Evolutionary conservation across 2,797 vertebrate species (phyloP), one percentile per base, ranked within the genome.

Genomic region (Peromyscus aztecus): DNA sequence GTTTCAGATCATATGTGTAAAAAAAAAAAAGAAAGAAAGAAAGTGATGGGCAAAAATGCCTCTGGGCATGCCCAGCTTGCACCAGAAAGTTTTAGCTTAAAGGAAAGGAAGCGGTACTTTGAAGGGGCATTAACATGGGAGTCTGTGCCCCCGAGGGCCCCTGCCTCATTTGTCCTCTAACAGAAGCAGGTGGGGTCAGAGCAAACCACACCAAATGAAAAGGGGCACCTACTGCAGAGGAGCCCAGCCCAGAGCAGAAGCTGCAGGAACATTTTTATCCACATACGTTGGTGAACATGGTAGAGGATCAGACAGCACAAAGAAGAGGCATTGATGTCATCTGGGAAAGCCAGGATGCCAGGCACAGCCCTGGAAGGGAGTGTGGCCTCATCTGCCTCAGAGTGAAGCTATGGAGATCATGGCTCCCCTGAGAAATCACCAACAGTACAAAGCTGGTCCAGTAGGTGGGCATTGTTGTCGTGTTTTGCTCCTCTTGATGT

Each of bases 331-430:
- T 7, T 13, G 23, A 27, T 12, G 2, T 52, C 2, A 0, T 24
- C n/a, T 0, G 0, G 46, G 49, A 91, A 11, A 2, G 27, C n/a
- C 49, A 16, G 10, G 2, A 16, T 31, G 10, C 17, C 14, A 21
- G 49, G 17, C 23, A 29, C 10, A 14, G 52, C 43, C 76, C 34
- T 77, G 43, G 43, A 69, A 19, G 14, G 37, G 52, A 67, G 55
- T 3, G 23, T 83, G 31, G 27, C 31, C 19, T 16, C 40, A 46
- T 23, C 80, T 86, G 71, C n/a, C 43, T 92, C 37, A 69, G 3
- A 40, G 27, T 34, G 8, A 76, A 46, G 6, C 5, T n/a, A 2
- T 24, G n/a, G 65, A 55, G 77, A 59, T 34, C 40, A 4, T n/a
- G 40, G 63, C 21, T 81, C 12, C 2, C 0, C 49, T n/a, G 11